Conservation (phyloP, 2,888 invertebrate genomes). For the Leptopterna dolabrata region DNA sequence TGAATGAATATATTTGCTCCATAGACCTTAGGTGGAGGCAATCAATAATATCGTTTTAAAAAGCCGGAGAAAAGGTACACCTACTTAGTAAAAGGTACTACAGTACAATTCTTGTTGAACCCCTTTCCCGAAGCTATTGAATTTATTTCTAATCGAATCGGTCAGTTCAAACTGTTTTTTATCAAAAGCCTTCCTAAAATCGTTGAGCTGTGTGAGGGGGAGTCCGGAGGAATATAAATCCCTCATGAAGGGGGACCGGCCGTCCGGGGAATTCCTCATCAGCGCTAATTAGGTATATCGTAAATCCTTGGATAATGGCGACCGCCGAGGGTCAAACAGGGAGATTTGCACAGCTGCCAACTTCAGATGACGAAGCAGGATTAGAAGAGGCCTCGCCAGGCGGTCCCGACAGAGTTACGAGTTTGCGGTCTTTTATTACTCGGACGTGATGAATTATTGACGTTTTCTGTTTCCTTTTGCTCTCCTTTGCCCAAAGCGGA, state of each 20-base stretch:
- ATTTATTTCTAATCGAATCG: no score
- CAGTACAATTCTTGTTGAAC: no score
- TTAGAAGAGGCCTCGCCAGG: background rate
- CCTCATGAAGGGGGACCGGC: background rate
- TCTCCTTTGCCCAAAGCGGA: background rate
- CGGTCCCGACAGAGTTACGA: background rate
- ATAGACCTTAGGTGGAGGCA: no score
- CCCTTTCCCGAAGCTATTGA: no score
- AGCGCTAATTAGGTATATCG: constrained; percentile 8
- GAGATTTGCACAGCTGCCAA: constrained; percentile 11
- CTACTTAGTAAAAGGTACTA: no score
- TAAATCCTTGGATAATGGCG: background rate
- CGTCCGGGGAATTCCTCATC: background rate
- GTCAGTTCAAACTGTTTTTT: no score
- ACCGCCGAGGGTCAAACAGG: background rate
- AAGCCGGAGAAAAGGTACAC: no score
- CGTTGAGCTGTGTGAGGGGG: no score
- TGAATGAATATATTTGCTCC: no score
- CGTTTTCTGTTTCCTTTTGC: background rate
- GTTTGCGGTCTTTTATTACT: background rate
- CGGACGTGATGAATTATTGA: background rate
- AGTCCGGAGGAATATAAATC: background rate
- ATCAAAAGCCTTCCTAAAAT: no score
- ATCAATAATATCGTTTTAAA: no score
- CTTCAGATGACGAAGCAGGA: constrained; percentile 2